A percentile compares a stretch with the other conserved stretches of the same genome.
phyloP scores from a whole-genome alignment of 1,140 invertebrate species.

The Sitobion miscanthi region DNA sequence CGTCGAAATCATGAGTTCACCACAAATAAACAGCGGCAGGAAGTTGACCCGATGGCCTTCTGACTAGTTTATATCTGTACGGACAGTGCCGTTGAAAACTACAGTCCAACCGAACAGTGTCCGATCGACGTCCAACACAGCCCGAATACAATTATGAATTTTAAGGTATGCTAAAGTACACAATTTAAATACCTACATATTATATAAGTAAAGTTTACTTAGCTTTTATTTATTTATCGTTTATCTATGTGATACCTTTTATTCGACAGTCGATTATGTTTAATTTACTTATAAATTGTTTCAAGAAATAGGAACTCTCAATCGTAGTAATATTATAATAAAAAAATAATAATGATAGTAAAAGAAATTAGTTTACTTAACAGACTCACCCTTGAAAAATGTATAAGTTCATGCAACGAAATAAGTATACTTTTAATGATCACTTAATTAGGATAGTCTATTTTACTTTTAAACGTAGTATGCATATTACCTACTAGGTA shows the following conservation, averaged over 20 bases:
- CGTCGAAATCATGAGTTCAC: background rate
- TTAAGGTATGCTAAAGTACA: background rate
- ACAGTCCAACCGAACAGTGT: background rate
- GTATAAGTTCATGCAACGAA: background rate
- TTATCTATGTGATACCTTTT: background rate
- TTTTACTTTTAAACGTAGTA: background rate
- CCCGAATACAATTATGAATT: conserved; percentile 13
- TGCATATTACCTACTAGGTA: background rate
- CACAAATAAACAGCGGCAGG: background rate
- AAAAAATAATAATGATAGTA: background rate
- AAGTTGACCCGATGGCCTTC: conserved; percentile 21
- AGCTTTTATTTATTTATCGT: background rate
- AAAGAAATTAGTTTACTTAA: background rate
- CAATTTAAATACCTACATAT: background rate
- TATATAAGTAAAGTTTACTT: background rate
- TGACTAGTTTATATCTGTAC: background rate
- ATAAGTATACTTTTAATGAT: background rate
- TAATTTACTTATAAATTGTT: background rate
- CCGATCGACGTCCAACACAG: conserved; percentile 17
- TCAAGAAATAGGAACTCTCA: background rate
- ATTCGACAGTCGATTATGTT: background rate
- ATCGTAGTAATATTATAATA: too few species aligned
- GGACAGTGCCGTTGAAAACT: background rate
- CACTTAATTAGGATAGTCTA: background rate
- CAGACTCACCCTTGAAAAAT: background rate